A percentile compares a stretch with the other conserved stretches of the same genome.
phyloP scores from a whole-genome alignment of 2,797 vertebrate species.

The Chrysolophus pictus region DNA sequence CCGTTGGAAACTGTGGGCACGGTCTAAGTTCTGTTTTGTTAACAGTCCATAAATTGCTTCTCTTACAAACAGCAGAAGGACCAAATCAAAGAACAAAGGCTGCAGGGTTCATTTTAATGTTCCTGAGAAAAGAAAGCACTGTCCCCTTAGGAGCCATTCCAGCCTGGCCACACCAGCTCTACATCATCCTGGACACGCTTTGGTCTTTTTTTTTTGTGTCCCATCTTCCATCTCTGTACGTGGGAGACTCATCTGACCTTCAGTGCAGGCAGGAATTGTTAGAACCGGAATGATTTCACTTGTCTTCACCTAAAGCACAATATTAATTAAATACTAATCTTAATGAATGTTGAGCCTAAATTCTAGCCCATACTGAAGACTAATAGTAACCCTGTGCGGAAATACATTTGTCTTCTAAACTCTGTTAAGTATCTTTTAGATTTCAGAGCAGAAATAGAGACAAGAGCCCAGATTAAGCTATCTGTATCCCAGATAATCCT shows the following conservation, averaged over 20 bases:
- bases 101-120: not conserved
- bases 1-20: fast-evolving
- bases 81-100: fast-evolving
- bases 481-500: not conserved
- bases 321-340: not conserved
- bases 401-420: not conserved
- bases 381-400: not conserved
- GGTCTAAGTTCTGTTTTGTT: not conserved
- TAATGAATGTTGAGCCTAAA: not conserved
- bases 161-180: not conserved
- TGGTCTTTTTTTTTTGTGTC: fast-evolving
- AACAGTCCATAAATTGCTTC: not conserved
- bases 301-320: not conserved
- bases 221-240: fast-evolving
- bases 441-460: not conserved
- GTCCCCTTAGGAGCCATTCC: not conserved
- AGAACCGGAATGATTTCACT: not conserved
- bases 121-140: not conserved
- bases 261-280: not conserved
- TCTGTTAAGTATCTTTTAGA: not conserved
- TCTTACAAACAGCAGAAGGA: not conserved
- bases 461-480: not conserved
- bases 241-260: not conserved
- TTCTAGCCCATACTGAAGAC: not conserved
- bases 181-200: fast-evolving